A percentile compares a stretch with the other conserved stretches of the same genome.
Evolutionary conservation across 2,888 invertebrate genomes (phyloP).

Genomic region (Trichacis sp.): DNA sequence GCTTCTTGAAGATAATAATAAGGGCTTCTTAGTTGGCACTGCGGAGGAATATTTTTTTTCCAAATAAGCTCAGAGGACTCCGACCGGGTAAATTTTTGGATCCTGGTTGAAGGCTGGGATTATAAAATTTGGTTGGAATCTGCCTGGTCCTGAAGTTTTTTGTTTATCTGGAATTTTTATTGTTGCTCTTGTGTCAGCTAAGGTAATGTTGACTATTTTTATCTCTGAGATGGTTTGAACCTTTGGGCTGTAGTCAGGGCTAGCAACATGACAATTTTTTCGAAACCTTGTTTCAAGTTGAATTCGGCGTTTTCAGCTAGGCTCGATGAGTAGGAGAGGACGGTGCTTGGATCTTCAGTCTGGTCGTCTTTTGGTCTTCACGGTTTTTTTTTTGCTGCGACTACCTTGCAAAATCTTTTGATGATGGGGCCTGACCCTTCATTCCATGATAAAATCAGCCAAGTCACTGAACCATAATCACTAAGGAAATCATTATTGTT

Average conservation of each 20-base stretch:
- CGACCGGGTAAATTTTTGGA: constrained; percentile 8
- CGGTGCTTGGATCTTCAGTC: constrained; percentile 47
- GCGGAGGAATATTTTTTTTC: background rate
- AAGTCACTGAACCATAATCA: constrained; percentile 11
- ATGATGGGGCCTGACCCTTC: constrained; percentile 1
- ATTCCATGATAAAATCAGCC: background rate
- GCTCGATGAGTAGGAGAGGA: background rate
- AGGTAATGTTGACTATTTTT: constrained; percentile 5
- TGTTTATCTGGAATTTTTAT: constrained; percentile 17
- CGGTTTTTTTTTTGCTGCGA: constrained; percentile 13
- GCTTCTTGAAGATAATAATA: no score
- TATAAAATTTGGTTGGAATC: constrained; percentile 8
- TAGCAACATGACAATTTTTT: no score
- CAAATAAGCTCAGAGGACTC: constrained; percentile 15
- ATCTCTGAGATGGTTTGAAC: constrained; percentile 21
- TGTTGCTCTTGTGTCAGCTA: background rate
- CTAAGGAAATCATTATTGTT: constrained; percentile 4
- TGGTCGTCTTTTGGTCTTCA: constrained; percentile 40
- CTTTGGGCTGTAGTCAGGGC: constrained; percentile 29
- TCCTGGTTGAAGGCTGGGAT: no score
- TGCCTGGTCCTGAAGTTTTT: constrained; percentile 15
- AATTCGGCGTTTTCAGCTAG: background rate
- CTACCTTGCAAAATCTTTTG: constrained; percentile 22
- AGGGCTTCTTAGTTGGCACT: background rate
- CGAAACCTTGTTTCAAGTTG: background rate